A percentile compares a stretch with the other conserved stretches of the same genome.
These are phyloP conservation scores for Odontomyia ornata DNA, from an alignment of 2,888 invertebrate genomes.

Conservation along the genomic window DNA sequence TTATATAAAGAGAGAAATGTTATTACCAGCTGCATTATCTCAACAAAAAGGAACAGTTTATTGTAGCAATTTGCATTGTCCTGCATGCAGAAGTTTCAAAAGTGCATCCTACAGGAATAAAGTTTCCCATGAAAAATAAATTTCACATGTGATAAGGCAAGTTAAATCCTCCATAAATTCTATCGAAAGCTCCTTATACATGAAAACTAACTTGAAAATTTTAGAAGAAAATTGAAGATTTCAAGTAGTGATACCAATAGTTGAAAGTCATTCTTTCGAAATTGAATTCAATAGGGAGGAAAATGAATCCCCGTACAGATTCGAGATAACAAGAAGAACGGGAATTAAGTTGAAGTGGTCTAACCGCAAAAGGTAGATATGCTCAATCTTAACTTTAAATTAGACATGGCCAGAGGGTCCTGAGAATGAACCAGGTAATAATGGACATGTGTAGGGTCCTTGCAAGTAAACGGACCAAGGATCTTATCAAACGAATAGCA, in stretches of 20 bases:
- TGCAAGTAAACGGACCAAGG: not conserved
- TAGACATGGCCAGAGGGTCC: not conserved
- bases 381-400: slow-evolving; percentile 20
- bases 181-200: not conserved
- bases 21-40: too few relatives aligned
- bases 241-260: not conserved
- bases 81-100: not conserved
- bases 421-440: not conserved
- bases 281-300: slow-evolving; percentile 27
- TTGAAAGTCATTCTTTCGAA: slow-evolving; percentile 17
- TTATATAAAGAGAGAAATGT: too few relatives aligned
- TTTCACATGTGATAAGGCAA: not conserved
- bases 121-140: not conserved
- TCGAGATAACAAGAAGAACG: slow-evolving; percentile 35
- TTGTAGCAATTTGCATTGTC: not conserved
- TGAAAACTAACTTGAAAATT: not conserved
- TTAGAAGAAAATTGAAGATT: slow-evolving; percentile 15
- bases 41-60: too few relatives aligned
- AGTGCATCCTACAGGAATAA: not conserved
- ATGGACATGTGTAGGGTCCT: not conserved
- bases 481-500: slow-evolving; percentile 9
- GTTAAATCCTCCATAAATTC: not conserved
- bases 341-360: slow-evolving; percentile 28
- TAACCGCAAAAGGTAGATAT: slow-evolving; percentile 10
- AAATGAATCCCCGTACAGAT: slow-evolving; percentile 22